Evolutionary conservation across 2,888 invertebrate species (phyloP).

Genomic region (Hypomecis punctinalis): DNA sequence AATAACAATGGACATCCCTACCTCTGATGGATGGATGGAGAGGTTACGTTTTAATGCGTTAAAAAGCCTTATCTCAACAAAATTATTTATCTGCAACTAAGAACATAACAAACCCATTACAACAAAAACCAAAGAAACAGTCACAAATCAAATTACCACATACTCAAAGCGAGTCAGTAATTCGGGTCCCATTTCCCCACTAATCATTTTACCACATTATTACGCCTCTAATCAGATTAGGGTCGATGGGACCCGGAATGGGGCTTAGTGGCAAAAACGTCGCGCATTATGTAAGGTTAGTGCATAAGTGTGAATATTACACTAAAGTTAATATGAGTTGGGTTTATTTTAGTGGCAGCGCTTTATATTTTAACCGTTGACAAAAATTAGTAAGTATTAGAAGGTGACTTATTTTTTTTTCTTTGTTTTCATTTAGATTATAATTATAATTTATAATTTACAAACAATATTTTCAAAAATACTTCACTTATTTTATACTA

Average conservation of each 20-base stretch:
- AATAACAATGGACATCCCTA: too few species aligned
- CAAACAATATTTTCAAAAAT: too few species aligned
- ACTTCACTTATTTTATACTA: too few species aligned
- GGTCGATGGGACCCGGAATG: conserved; percentile 28
- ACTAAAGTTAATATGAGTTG: background rate
- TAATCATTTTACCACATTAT: conserved; percentile 43
- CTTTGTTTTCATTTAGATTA: too few species aligned
- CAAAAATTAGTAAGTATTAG: too few species aligned
- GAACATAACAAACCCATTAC: background rate
- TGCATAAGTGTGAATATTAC: conserved; percentile 12
- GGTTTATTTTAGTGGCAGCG: background rate
- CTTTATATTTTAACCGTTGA: too few species aligned
- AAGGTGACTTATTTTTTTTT: too few species aligned
- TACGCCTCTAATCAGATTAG: conserved; percentile 40
- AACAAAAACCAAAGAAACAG: conserved; percentile 14
- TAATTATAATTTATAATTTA: too few species aligned
- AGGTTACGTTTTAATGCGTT: too few species aligned
- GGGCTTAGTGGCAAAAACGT: conserved; percentile 41
- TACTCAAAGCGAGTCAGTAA: conserved; percentile 35
- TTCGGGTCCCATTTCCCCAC: conserved; percentile 38
- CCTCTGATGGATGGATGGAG: too few species aligned
- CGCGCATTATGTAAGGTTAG: conserved; percentile 25
- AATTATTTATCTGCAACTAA: background rate
- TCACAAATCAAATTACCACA: conserved; percentile 33
- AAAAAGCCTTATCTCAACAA: too few species aligned